phyloP scores from a whole-genome alignment of 2,113 vertebrate genomes.

The Oceanodroma tethys region DNA sequence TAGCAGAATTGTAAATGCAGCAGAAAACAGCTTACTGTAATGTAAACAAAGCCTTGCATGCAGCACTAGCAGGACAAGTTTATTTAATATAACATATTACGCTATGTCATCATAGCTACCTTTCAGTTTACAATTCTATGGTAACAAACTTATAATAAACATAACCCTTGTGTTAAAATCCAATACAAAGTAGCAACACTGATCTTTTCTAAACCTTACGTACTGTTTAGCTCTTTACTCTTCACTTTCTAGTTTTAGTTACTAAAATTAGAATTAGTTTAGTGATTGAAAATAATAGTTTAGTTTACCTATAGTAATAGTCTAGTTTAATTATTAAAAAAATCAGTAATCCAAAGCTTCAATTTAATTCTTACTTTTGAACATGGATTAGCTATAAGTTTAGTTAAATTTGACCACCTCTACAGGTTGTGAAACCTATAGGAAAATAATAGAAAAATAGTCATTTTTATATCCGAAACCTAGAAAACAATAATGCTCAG shows the following conservation, averaged over 20 bases:
- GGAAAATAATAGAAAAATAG: background rate
- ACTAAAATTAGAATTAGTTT: background rate
- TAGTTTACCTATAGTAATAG: background rate
- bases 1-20: slow-evolving; percentile 67
- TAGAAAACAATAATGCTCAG: background rate
- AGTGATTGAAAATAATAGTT: background rate
- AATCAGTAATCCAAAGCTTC: background rate
- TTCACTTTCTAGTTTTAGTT: background rate
- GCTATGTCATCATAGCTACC: slow-evolving; percentile 70
- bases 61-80: slow-evolving; percentile 62
- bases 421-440: background rate
- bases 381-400: background rate
- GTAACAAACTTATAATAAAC: slow-evolving; percentile 76
- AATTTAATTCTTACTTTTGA: background rate
- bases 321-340: background rate
- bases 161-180: slow-evolving; percentile 64
- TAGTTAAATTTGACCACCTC: background rate
- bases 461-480: background rate
- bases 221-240: background rate
- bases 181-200: slow-evolving; percentile 34
- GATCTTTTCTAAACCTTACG: background rate
- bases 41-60: slow-evolving; percentile 68
- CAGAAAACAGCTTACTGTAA: slow-evolving; percentile 75
- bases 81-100: slow-evolving; percentile 74
- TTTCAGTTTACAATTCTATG: slow-evolving; percentile 77